Base-by-base conservation (phyloP, 2,113 vertebrate genomes). In the Anas platyrhynchos region DNA sequence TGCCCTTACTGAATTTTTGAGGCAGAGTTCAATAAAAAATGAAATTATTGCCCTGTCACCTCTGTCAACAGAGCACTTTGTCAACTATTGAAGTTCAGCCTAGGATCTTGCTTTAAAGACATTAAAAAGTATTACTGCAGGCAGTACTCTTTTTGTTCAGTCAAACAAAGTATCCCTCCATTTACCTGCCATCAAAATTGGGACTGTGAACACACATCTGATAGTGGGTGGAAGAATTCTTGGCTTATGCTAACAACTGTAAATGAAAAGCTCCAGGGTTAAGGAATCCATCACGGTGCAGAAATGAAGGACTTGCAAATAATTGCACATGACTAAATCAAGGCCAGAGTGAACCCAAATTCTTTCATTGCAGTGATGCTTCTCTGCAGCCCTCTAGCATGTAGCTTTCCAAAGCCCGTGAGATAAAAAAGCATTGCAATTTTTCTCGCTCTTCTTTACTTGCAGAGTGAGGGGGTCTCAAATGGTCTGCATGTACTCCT, bases 1-100 rank as follows among this genome's bases (percentile, higher is more conserved):
- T 69, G 26, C 22, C 69, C 62, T 66, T 90, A 29, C 67, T 78
- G 44, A 63, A 93, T 77, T 96, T 97, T 83, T 92, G 58, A 96
- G 85, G 32, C 9, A 73, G 16, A 10, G 20, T 50, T 92, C 56
- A 84, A 36, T 88, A 93, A 91, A 90, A 92, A 92, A 93, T 62
- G 18, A 72, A 92, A 81, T 77, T 75, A 54, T 86, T 68, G 34
- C 54, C 25, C 27, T 75, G 27, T 88, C 76, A 94, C 11, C 41
- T 66, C 71, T 83, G 29, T 77, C 68, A 89, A 31, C 1, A 4
- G 25, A 83, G 23, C 26, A 20, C 43, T 84, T 72, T 96, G 48
- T 73, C 55, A 58, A 26, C 34, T 76, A 22, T 3, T 88, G n/a
- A 92, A 94, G 48, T 83, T 96, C 75, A 92, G 63, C 27, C 44